Evolutionary conservation across 2,797 vertebrate genomes (phyloP).

Genomic region (Glossophaga mutica): DNA sequence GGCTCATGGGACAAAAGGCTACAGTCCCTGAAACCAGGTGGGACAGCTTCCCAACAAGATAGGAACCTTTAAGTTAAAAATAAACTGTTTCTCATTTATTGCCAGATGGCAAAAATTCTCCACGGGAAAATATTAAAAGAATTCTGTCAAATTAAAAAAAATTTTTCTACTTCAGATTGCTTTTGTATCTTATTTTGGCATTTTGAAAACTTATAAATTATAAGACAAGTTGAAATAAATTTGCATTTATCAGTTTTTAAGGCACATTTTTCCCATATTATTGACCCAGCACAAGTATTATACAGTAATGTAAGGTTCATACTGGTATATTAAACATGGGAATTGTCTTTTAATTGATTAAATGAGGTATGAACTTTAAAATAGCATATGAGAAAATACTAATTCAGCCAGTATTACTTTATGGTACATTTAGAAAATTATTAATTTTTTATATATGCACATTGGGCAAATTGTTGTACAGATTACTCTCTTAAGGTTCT

Average conservation of each 20-base stretch:
- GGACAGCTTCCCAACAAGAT: no score
- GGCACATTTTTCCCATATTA: background rate
- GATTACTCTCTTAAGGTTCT: constrained; percentile 11
- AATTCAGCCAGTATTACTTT: background rate
- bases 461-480: background rate
- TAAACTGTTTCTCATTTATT: background rate
- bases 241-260: background rate
- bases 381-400: background rate
- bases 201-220: constrained; percentile 42
- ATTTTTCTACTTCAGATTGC: constrained; percentile 14
- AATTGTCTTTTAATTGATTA: constrained; percentile 41
- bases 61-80: background rate
- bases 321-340: background rate
- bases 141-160: background rate
- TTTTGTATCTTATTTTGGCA: constrained; percentile 27
- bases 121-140: background rate
- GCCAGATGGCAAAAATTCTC: background rate
- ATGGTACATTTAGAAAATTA: background rate
- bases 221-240: background rate
- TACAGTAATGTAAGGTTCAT: background rate
- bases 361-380: constrained; percentile 27
- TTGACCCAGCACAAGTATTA: background rate
- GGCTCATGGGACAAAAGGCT: no score
- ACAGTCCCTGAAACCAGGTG: no score
- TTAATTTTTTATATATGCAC: background rate